Percentiles rank a stretch among this genome's conserved stretches.
Evolutionary conservation across 2,113 vertebrate genomes (phyloP).

Genomic region (Saguinus imperator): DNA sequence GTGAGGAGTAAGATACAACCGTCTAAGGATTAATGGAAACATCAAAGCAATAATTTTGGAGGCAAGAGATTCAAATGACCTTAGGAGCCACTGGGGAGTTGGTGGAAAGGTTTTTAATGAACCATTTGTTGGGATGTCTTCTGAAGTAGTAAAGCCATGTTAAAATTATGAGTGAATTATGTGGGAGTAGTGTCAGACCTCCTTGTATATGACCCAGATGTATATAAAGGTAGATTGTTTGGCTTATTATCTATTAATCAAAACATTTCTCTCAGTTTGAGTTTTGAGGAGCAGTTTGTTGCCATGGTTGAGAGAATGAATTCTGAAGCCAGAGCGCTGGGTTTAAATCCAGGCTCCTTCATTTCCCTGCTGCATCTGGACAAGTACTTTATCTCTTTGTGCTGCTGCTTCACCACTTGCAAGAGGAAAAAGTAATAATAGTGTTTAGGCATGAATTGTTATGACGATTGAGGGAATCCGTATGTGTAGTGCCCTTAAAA

Average conservation of each 20-base stretch:
- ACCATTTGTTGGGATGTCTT: background rate
- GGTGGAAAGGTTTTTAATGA: background rate
- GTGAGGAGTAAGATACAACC: background rate
- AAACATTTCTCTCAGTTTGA: background rate
- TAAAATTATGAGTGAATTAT: background rate
- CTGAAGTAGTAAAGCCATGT: background rate
- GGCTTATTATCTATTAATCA: background rate
- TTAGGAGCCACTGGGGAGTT: background rate
- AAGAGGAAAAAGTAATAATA: background rate
- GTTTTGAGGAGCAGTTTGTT: background rate
- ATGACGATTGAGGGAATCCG: background rate
- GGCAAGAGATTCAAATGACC: background rate
- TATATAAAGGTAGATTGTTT: background rate
- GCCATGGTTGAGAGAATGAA: background rate
- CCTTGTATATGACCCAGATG: accelerated
- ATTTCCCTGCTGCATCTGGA: background rate
- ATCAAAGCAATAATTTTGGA: background rate
- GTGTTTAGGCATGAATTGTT: background rate
- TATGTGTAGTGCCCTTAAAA: background rate
- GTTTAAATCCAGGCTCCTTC: background rate
- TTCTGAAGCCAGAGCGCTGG: background rate
- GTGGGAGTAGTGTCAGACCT: background rate
- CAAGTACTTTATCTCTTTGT: background rate
- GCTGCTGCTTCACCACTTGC: background rate
- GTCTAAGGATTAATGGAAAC: background rate